phyloP scores from a whole-genome alignment of 2,797 vertebrate species.

The Podargus strigoides region DNA sequence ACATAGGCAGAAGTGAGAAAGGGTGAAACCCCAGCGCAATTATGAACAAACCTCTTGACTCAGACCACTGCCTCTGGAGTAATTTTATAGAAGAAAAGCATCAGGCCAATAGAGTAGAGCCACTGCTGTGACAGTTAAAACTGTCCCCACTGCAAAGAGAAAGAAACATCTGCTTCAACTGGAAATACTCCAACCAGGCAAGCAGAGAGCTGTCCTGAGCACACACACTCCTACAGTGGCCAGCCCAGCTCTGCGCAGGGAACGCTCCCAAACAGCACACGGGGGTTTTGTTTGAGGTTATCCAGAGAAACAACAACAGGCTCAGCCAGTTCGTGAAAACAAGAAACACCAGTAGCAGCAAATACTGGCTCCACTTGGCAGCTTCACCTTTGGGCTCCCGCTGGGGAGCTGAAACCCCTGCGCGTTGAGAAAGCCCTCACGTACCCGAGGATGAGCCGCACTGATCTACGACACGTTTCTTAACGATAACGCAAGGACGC shows the following conservation, averaged over 20 bases:
- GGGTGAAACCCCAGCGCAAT: neutral
- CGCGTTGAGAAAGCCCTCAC: neutral
- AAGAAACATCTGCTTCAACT: neutral
- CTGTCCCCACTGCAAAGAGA: neutral
- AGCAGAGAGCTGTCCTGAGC: neutral
- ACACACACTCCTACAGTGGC: rapidly evolving
- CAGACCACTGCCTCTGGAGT: neutral
- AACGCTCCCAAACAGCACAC: neutral
- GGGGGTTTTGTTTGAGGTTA: neutral
- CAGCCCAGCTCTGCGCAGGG: neutral
- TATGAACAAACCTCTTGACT: neutral
- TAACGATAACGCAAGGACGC: too few relatives aligned
- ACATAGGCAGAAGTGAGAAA: neutral
- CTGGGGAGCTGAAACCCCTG: neutral
- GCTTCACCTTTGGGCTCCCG: neutral
- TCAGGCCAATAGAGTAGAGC: neutral
- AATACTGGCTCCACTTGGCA: neutral
- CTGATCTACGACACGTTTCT: too few relatives aligned
- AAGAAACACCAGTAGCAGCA: neutral
- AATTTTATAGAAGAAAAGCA: neutral
- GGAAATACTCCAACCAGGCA: neutral
- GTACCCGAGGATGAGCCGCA: rapidly evolving
- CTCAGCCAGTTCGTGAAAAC: neutral
- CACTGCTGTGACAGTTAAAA: neutral
- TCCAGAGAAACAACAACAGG: neutral